A percentile compares a stretch with the other conserved stretches of the same genome.
Evolutionary conservation across 2,797 vertebrate species (phyloP).

Genomic region (Halcyon badia): DNA sequence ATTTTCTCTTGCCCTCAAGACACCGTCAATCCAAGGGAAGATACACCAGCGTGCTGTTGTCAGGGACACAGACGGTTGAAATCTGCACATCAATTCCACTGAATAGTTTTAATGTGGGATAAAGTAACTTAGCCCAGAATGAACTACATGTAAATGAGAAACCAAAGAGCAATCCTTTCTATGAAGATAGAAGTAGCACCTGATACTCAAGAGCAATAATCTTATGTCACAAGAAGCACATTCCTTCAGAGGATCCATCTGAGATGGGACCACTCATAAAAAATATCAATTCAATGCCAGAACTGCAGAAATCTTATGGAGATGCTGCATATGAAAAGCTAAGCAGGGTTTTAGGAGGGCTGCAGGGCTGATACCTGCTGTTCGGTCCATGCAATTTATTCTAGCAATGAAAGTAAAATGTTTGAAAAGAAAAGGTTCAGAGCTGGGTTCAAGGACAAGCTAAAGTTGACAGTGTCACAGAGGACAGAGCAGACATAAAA

Average conservation of each 20-base stretch:
- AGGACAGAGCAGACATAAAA: neutral
- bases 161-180: neutral
- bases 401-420: neutral
- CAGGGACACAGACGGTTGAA: conserved; percentile 47
- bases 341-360: neutral
- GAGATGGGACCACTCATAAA: neutral
- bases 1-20: conserved; percentile 59
- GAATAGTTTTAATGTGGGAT: conserved; percentile 24
- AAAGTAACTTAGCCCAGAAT: conserved; percentile 18
- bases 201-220: conserved; percentile 36
- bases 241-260: neutral
- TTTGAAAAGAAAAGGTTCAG: neutral
- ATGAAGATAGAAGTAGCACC: conserved; percentile 12
- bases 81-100: neutral
- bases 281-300: neutral
- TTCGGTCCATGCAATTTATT: neutral
- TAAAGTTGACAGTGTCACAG: neutral
- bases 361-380: neutral
- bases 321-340: neutral
- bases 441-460: neutral
- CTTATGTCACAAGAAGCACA: conserved; percentile 5
- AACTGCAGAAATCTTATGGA: neutral
- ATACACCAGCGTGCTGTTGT: conserved; percentile 15
- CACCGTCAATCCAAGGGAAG: neutral
- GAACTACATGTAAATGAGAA: conserved; percentile 19